Conservation (phyloP, 2,113 vertebrate genomes). For the Cinclus mexicanus region DNA sequence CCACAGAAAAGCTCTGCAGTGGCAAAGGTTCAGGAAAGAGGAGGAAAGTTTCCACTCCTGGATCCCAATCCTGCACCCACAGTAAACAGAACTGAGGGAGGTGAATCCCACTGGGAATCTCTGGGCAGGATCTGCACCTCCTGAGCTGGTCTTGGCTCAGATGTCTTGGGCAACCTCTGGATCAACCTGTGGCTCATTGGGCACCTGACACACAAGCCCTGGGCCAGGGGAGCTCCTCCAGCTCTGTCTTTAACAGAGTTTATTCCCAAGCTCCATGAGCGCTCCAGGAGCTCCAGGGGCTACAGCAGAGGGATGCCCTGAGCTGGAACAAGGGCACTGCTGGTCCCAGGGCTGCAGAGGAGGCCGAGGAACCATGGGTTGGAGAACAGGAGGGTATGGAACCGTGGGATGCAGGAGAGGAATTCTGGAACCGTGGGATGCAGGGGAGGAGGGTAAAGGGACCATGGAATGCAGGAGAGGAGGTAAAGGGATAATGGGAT, state of each 20-base stretch:
- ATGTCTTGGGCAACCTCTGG: not conserved
- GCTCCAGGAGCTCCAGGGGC: not conserved
- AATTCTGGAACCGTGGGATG: accelerated
- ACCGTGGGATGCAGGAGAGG: accelerated
- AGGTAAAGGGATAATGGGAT: not conserved
- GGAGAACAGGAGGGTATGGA: accelerated
- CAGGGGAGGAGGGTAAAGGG: not conserved
- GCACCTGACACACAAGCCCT: not conserved
- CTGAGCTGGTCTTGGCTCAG: not conserved
- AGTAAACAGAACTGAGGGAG: accelerated
- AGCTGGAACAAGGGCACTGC: accelerated
- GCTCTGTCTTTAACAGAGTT: accelerated
- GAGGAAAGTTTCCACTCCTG: not conserved
- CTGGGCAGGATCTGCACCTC: accelerated
- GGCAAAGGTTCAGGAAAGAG: not conserved
- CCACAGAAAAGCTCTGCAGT: not conserved
- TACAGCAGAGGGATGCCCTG: accelerated
- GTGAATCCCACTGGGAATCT: not conserved
- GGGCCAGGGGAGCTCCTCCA: accelerated
- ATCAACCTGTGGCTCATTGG: not conserved
- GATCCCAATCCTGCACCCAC: not conserved
- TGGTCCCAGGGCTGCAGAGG: not conserved
- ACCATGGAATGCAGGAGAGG: no score
- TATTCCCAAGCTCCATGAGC: not conserved
- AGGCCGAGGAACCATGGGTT: not conserved